Evolutionary conservation across 2,113 vertebrate genomes (phyloP).

Genomic region (Rhodinocichla rosea): DNA sequence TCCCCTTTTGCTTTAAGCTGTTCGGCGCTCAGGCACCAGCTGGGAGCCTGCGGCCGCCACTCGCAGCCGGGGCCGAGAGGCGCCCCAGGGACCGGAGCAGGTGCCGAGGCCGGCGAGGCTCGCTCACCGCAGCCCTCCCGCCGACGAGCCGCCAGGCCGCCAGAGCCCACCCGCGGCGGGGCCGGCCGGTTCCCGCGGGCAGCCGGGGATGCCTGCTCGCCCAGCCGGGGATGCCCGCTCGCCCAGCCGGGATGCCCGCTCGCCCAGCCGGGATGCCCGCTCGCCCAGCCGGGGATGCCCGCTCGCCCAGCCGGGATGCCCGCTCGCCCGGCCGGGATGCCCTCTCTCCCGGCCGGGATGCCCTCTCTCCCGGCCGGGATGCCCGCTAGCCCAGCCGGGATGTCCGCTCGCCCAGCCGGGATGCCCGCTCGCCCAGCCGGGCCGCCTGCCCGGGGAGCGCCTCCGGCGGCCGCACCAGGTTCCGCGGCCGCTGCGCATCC

Average conservation of each 20-base stretch:
- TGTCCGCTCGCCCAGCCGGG: no score
- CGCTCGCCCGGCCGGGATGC: no score
- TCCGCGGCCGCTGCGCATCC: not conserved
- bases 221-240: not conserved
- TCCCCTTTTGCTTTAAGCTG: not conserved
- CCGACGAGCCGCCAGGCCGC: not conserved
- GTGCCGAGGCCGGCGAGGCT: not conserved
- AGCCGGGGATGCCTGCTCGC: not conserved
- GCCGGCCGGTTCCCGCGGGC: not conserved
- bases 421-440: not conserved
- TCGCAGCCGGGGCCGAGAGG: not conserved
- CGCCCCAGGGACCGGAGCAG: not conserved
- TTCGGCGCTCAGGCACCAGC: not conserved
- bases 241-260: no score
- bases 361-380: no score
- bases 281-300: not conserved
- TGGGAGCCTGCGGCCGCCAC: not conserved
- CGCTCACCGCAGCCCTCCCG: not conserved
- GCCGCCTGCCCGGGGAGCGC: not conserved
- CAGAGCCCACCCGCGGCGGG: not conserved
- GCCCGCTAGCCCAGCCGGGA: no score
- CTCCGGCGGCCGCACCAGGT: not conserved
- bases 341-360: no score
- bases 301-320: not conserved
- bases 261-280: no score